Conservation (phyloP, 2,797 vertebrate genomes). For the Myoxocephalus aenaeus region DNA sequence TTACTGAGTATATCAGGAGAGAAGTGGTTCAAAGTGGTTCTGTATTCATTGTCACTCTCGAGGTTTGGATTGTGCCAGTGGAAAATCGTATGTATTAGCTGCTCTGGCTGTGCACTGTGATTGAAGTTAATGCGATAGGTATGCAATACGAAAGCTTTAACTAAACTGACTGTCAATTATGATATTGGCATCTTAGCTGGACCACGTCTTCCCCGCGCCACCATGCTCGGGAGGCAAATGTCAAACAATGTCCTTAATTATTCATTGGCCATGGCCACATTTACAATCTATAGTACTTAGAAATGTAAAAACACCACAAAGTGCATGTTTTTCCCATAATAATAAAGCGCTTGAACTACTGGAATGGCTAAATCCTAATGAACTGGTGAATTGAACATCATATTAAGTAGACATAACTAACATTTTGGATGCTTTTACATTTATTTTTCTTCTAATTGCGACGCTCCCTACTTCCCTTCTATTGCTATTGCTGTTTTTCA, state of each 20-base stretch:
- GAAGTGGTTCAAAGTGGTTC: constrained; percentile 29
- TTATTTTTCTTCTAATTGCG: neutral
- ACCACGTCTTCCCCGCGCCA: neutral
- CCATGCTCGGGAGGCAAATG: neutral
- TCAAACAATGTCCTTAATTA: neutral
- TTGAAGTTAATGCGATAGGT: neutral
- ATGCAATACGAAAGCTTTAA: neutral
- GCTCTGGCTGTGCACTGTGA: neutral
- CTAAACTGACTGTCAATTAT: neutral
- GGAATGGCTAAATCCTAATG: neutral
- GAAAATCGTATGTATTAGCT: neutral
- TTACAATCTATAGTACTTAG: neutral
- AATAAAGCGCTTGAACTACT: neutral
- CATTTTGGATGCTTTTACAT: neutral
- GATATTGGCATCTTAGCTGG: neutral
- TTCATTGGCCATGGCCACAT: neutral
- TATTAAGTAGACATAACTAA: neutral
- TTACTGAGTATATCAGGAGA: constrained; percentile 9
- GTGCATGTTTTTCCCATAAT: neutral
- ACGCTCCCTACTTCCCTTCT: neutral
- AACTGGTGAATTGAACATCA: neutral
- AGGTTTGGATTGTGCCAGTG: constrained; percentile 10
- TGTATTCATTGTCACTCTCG: constrained; percentile 17
- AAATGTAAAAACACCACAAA: neutral
- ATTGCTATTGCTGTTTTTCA: neutral